phyloP scores from a whole-genome alignment of 2,888 invertebrate genomes.

The Stramonita haemastoma region DNA sequence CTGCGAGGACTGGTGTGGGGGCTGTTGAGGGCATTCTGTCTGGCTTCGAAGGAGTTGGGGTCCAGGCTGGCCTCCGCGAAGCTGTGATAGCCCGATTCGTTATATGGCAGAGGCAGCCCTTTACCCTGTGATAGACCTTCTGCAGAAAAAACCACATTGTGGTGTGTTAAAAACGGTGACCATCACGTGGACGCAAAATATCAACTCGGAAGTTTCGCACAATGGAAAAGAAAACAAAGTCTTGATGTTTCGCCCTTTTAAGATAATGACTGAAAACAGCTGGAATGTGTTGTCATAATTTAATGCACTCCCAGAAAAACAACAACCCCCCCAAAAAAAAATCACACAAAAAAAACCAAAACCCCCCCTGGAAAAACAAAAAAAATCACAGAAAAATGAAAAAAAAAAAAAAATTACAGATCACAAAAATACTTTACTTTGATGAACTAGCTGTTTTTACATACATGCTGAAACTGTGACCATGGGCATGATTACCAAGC shows the following conservation, averaged over 20 bases:
- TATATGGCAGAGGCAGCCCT: conserved; percentile 44
- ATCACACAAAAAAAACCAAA: no score
- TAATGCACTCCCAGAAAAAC: no score
- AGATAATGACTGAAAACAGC: no score
- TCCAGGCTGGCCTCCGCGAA: conserved; percentile 52
- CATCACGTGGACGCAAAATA: neutral
- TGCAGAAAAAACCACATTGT: neutral
- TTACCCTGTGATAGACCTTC: conserved; percentile 40
- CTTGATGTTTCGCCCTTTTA: neutral
- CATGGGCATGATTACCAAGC: no score
- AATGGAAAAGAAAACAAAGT: neutral
- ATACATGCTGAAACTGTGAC: no score
- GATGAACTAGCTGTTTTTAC: no score
- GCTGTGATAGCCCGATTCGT: conserved; percentile 60
- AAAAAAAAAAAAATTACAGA: no score
- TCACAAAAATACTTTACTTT: no score
- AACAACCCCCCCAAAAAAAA: no score
- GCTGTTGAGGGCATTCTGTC: conserved; percentile 59
- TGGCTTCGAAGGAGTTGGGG: conserved; percentile 51
- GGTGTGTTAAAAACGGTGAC: neutral
- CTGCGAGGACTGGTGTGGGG: conserved; percentile 39
- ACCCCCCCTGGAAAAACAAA: no score
- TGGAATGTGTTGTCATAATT: no score
- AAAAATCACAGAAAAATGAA: no score
- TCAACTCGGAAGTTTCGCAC: neutral